Percentiles rank a stretch among this genome's conserved stretches.
phyloP scores from a whole-genome alignment of 2,113 vertebrate genomes.

The Podarcis cretensis region DNA sequence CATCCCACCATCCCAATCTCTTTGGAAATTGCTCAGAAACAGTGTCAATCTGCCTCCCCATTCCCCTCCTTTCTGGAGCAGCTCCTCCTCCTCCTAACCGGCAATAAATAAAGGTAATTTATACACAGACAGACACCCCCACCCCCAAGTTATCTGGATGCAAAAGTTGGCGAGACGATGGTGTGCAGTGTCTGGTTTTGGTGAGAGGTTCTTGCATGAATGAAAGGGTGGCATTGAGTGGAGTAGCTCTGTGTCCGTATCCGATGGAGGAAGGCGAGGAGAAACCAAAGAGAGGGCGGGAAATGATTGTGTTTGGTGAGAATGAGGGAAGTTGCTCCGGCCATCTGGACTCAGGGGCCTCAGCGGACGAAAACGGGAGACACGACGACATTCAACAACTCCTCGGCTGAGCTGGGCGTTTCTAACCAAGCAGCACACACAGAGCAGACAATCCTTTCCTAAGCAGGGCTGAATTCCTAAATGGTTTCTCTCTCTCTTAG shows the following conservation, averaged over 20 bases:
- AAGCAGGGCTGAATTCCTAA: too few relatives aligned
- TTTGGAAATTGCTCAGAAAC: background rate
- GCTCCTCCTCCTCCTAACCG: background rate
- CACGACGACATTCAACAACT: background rate
- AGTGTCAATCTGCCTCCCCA: background rate
- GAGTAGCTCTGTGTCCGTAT: background rate
- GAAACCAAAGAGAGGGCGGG: background rate
- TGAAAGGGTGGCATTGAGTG: background rate
- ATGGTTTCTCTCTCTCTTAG: background rate
- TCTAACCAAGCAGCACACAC: background rate
- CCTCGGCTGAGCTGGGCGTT: background rate
- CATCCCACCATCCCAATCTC: too few relatives aligned
- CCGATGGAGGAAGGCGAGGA: background rate
- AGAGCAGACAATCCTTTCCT: background rate
- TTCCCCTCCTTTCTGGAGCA: background rate
- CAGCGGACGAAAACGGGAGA: background rate
- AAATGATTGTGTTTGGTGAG: background rate
- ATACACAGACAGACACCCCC: background rate
- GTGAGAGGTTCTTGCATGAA: background rate
- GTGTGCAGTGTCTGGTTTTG: background rate
- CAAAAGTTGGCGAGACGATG: background rate
- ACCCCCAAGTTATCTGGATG: background rate
- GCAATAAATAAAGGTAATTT: conserved; percentile 40
- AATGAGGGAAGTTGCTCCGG: background rate
- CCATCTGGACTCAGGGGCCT: background rate